Evolutionary conservation across 2,797 vertebrate genomes (phyloP).

Genomic region (Anniella stebbinsi): DNA sequence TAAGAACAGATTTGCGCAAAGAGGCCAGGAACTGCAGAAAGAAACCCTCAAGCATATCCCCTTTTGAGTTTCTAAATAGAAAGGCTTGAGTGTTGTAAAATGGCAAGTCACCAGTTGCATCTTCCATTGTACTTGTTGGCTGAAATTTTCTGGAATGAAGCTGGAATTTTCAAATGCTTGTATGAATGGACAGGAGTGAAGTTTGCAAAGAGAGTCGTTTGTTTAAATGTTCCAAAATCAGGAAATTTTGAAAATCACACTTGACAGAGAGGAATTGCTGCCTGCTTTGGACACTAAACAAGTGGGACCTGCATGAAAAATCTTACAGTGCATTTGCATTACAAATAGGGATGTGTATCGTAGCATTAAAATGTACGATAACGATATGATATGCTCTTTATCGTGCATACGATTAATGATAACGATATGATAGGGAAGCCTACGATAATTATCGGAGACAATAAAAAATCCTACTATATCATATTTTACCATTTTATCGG

Average conservation of each 20-base stretch:
- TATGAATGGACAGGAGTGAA: neutral
- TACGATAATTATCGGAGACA: too few species aligned
- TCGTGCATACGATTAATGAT: too few species aligned
- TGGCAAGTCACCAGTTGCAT: neutral
- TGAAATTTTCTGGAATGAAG: neutral
- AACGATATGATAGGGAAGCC: too few species aligned
- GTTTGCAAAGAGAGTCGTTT: neutral
- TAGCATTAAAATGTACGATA: too few species aligned
- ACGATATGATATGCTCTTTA: too few species aligned
- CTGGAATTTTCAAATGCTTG: neutral
- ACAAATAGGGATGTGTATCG: too few species aligned
- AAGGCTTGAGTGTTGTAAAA: accelerated
- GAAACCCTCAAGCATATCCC: neutral
- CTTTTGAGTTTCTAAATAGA: neutral
- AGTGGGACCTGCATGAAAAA: neutral
- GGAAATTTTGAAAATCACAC: neutral
- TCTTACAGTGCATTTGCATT: neutral
- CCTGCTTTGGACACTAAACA: neutral
- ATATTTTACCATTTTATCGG: too few species aligned
- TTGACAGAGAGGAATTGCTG: neutral
- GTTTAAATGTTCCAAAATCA: neutral
- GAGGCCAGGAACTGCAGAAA: neutral
- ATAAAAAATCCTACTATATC: too few species aligned
- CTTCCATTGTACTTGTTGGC: neutral
- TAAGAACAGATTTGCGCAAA: slow-evolving; percentile 20